Conservation (phyloP, 92 coral and sea anemone genomes). For the Porites rus region DNA sequence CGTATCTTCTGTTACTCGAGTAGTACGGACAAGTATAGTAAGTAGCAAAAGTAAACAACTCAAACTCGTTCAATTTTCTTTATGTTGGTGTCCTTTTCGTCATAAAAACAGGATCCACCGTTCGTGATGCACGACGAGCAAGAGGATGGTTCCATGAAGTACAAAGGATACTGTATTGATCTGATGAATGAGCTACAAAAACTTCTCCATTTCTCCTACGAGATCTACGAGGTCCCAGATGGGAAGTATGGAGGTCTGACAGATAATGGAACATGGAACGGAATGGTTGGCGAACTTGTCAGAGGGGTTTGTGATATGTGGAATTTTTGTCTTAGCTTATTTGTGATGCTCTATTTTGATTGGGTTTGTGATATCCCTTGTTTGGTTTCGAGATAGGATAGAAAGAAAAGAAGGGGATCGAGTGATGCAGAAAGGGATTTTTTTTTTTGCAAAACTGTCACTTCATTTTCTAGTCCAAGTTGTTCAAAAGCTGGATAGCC, state of each 20-base stretch:
- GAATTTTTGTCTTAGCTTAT: too few relatives aligned
- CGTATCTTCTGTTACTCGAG: too few relatives aligned
- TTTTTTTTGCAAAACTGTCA: too few relatives aligned
- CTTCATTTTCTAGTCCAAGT: too few relatives aligned
- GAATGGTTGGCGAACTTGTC: conserved; percentile 77
- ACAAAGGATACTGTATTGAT: conserved; percentile 87
- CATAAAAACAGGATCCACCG: conserved; percentile 51
- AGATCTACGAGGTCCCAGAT: conserved; percentile 71
- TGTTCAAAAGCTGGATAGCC: too few relatives aligned
- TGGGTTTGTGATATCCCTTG: background rate
- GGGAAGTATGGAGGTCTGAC: conserved; percentile 74
- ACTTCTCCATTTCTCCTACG: conserved; percentile 71
- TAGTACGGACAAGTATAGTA: too few relatives aligned
- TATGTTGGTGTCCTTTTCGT: too few relatives aligned
- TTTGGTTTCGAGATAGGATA: too few relatives aligned
- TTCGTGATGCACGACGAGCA: conserved; percentile 47
- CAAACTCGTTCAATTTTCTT: too few relatives aligned
- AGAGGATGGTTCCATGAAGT: conserved; percentile 49
- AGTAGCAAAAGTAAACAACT: too few relatives aligned
- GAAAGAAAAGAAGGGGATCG: too few relatives aligned
- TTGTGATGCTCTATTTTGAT: background rate
- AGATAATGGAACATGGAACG: conserved; percentile 77
- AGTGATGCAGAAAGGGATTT: too few relatives aligned
- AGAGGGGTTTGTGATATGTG: conserved; percentile 36
- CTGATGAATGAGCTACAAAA: conserved; percentile 68